Evolutionary conservation across 2,113 vertebrate genomes (phyloP).

Genomic region (Nerophis lumbriciformis): DNA sequence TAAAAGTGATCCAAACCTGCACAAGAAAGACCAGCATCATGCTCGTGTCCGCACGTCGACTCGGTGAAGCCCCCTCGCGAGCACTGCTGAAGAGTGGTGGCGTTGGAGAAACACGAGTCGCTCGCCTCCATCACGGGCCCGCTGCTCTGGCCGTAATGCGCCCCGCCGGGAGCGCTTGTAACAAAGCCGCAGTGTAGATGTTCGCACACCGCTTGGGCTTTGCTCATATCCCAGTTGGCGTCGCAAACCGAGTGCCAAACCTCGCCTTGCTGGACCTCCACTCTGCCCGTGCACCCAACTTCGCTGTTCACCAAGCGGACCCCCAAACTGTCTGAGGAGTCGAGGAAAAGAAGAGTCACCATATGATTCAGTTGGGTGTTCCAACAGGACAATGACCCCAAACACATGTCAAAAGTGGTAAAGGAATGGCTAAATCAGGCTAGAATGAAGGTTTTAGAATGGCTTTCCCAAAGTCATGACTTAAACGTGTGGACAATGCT

Average conservation of each 20-base stretch:
- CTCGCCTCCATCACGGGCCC: constrained; percentile 41
- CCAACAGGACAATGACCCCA: no score
- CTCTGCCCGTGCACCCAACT: constrained; percentile 57
- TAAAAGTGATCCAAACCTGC: constrained; percentile 33
- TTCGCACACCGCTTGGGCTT: constrained; percentile 53
- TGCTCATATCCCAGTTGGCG: constrained; percentile 46
- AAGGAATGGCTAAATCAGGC: no score
- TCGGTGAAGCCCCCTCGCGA: constrained; percentile 30
- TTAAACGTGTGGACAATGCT: no score
- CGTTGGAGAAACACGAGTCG: constrained; percentile 40
- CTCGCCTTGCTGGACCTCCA: constrained; percentile 45
- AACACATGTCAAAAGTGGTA: no score
- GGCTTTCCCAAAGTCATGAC: no score
- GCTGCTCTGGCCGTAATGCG: constrained; percentile 40
- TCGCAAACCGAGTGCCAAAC: constrained; percentile 66
- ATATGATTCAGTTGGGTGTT: no score
- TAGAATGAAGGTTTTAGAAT: no score
- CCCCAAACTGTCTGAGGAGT: constrained; percentile 45
- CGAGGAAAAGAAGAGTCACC: neutral
- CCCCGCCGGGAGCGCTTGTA: neutral
- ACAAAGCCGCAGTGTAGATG: constrained; percentile 47
- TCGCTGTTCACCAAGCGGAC: constrained; percentile 30
- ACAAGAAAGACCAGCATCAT: constrained; percentile 36
- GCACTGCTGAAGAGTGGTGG: constrained; percentile 39
- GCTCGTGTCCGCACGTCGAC: constrained; percentile 40